Base-by-base conservation (phyloP, 1,140 invertebrate species). In the Archivesica marissinica region DNA sequence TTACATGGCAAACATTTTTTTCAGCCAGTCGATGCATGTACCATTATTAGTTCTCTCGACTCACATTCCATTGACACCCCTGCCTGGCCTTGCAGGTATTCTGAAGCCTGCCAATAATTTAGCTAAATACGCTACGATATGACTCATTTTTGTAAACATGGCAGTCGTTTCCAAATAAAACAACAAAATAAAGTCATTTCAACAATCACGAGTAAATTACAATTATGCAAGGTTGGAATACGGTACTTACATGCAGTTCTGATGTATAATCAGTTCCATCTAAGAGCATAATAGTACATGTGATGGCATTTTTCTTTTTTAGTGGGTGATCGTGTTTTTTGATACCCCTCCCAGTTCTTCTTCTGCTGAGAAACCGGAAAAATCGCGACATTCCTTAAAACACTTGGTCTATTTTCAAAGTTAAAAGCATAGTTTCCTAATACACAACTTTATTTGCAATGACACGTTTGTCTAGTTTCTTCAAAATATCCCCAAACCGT, bases 241-340 rank as follows among this genome's bases (percentile, higher is more conserved):
- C n/a, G n/a, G n/a, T 85, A 90, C 93, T 92, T 91, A 93, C 93
- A 76, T 88, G 88, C 25, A 93, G 50, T 72, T 93, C 89, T 52
- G 92, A 86, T 47, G 90, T 91, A 39, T 92, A 88, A 83, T 93
- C 93, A 35, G 92, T 90, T 25, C 90, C 92, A 89, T 93, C 93
- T 64, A 93, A 72, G 38, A 93, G 76, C 80, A 92, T 89, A 74
- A 93, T 91, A 35, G 87, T 92, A 80, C 93, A 93, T 25, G 88
- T 84, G 28, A 93, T 87, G 25, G 87, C 89, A 91, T 93, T 91
- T 86, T 92, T 93, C 86, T 90, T 92, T 81, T 91, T 91, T 23
- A 83, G 50, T 33, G 87, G 78, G 13, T 86, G 82, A 44, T 81
- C 87, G 11, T 39, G 85, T 35, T 87, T 83, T 76, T 90, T 89